These are phyloP conservation scores for Gymnoscelis rufifasciata DNA, from an alignment of 2,888 invertebrate species.

Conservation along the genomic window DNA sequence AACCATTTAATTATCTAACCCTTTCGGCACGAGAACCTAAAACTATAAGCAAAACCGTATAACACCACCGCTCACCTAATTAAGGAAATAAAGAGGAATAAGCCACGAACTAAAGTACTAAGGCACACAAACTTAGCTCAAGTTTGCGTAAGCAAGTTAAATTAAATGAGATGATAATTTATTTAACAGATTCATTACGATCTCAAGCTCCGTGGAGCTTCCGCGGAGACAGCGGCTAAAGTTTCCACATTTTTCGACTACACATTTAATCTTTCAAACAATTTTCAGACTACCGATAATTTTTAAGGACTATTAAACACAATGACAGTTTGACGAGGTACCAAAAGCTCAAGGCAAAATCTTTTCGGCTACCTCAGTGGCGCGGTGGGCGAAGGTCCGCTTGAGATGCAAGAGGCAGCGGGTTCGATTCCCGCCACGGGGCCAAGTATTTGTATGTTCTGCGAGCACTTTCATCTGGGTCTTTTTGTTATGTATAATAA, in stretches of 20 bases:
- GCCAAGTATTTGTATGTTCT: too few species aligned
- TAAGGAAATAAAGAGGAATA: constrained; percentile 4
- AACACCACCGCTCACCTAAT: neutral
- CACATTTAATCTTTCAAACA: constrained; percentile 29
- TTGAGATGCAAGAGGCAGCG: too few species aligned
- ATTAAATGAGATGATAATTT: constrained; percentile 32
- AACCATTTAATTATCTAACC: too few species aligned
- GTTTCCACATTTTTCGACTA: constrained; percentile 30
- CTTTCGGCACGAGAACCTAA: too few species aligned
- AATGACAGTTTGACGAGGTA: too few species aligned
- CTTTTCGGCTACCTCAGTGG: too few species aligned
- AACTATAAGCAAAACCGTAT: neutral
- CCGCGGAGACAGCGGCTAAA: constrained; percentile 27
- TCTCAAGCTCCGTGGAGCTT: constrained; percentile 25
- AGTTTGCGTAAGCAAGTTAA: constrained; percentile 21
- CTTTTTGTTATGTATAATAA: too few species aligned
- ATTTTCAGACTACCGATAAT: constrained; percentile 1
- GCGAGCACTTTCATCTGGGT: too few species aligned
- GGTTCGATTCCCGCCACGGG: too few species aligned
- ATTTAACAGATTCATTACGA: constrained; percentile 30
- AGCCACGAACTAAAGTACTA: constrained; percentile 14
- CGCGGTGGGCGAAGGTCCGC: too few species aligned
- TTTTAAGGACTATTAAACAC: neutral
- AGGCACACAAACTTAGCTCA: constrained; percentile 19
- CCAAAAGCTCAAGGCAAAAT: too few species aligned